Evolutionary conservation across 2,113 vertebrate genomes (phyloP).

Genomic region (Periophthalmodon schlosseri): DNA sequence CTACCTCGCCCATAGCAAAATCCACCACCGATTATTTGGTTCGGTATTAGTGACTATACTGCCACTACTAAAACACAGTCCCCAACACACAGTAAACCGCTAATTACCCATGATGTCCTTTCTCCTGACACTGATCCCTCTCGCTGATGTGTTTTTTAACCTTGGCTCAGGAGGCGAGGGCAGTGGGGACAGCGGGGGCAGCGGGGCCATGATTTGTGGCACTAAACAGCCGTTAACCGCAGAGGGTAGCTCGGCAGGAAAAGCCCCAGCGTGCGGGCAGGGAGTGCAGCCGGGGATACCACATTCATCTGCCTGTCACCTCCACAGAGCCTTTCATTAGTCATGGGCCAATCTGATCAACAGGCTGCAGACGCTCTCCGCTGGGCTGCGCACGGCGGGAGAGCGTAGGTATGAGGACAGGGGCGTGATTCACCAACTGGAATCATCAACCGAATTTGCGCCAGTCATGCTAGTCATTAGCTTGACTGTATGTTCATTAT

Average conservation of each 20-base stretch:
- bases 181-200: constrained; percentile 77
- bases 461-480: too few species aligned
- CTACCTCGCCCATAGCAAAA: too few species aligned
- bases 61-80: too few species aligned
- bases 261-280: constrained; percentile 72
- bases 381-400: constrained; percentile 46
- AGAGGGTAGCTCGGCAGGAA: constrained; percentile 81
- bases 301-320: constrained; percentile 99
- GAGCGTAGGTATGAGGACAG: constrained; percentile 7
- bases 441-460: too few species aligned
- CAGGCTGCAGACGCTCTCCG: constrained; percentile 63
- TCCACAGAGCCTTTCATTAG: constrained; percentile 92
- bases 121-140: constrained; percentile 37
- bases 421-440: too few species aligned
- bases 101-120: constrained; percentile 9
- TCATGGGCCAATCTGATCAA: constrained; percentile 91
- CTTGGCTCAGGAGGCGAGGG: constrained; percentile 87
- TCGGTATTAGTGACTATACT: too few species aligned
- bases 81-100: background rate
- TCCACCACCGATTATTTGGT: too few species aligned
- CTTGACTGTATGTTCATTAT: too few species aligned
- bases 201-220: constrained; percentile 91
- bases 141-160: constrained; percentile 86
- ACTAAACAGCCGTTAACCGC: constrained; percentile 85
- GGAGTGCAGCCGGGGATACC: constrained; percentile 83